Evolutionary conservation across 2,888 invertebrate species (phyloP).

Genomic region (Apoda limacodes): DNA sequence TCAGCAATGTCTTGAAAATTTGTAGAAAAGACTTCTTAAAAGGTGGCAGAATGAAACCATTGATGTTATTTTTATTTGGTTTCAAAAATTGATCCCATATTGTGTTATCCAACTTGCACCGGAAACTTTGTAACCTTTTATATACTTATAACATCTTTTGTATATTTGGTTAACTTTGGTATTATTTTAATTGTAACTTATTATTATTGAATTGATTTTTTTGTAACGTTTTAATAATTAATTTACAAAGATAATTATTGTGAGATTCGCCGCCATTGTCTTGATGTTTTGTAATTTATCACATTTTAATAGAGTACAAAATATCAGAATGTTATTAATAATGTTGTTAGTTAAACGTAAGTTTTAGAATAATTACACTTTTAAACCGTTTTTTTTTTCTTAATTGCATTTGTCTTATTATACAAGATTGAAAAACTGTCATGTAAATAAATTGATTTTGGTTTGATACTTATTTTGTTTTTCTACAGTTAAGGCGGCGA

Average conservation of each 20-base stretch:
- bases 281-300: slow-evolving; percentile 65
- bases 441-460: slow-evolving; percentile 69
- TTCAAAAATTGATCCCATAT: too few species aligned
- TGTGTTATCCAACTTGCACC: too few species aligned
- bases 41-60: too few species aligned
- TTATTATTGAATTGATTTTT: not conserved
- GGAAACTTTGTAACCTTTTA: too few species aligned
- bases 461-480: slow-evolving; percentile 40
- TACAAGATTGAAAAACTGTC: slow-evolving; percentile 52
- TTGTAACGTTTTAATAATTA: slow-evolving; percentile 48
- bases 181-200: not conserved
- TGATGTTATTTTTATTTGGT: too few species aligned
- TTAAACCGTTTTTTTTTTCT: slow-evolving; percentile 49
- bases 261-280: slow-evolving; percentile 50
- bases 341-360: slow-evolving; percentile 63
- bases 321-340: slow-evolving; percentile 66
- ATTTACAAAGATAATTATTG: slow-evolving; percentile 63
- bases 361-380: slow-evolving; percentile 63
- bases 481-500: too few species aligned
- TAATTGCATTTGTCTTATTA: slow-evolving; percentile 61
- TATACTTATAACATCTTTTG: too few species aligned
- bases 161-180: not conserved
- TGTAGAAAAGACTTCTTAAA: too few species aligned
- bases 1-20: too few species aligned
- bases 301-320: slow-evolving; percentile 68